These are phyloP conservation scores for Coreoperca whiteheadi DNA, from an alignment of 2,113 vertebrate species.

Conservation along the genomic window DNA sequence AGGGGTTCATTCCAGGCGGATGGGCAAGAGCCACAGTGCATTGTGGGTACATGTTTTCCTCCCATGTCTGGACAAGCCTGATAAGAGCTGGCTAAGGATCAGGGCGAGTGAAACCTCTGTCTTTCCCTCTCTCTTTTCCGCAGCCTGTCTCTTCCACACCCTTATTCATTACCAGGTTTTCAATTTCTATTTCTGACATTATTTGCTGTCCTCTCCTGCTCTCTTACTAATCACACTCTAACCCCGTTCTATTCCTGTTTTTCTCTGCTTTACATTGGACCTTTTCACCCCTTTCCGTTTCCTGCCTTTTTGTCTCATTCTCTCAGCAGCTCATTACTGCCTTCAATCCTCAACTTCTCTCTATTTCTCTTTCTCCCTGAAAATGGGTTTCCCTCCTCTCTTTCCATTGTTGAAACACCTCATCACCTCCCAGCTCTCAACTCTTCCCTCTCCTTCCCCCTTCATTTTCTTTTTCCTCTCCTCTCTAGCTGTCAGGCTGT, in stretches of 20 bases:
- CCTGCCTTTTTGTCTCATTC: slow-evolving; percentile 33
- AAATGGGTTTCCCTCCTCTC: slow-evolving; percentile 32
- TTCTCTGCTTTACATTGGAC: slow-evolving; percentile 25
- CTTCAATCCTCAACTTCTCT: slow-evolving; percentile 19
- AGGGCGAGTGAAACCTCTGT: slow-evolving; percentile 53
- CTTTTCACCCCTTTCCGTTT: slow-evolving; percentile 26
- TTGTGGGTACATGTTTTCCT: slow-evolving; percentile 59
- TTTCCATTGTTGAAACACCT: slow-evolving; percentile 46
- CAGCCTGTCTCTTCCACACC: slow-evolving; percentile 36
- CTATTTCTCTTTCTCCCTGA: slow-evolving; percentile 32
- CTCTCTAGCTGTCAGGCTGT: slow-evolving; percentile 50
- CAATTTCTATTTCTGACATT: slow-evolving; percentile 44
- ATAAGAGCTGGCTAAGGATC: slow-evolving; percentile 78
- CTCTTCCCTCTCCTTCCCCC: slow-evolving; percentile 19
- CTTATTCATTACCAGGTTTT: slow-evolving; percentile 54
- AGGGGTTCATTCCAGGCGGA: slow-evolving; percentile 59
- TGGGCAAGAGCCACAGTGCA: slow-evolving; percentile 61
- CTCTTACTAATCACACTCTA: slow-evolving; percentile 42
- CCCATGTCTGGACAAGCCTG: slow-evolving; percentile 71
- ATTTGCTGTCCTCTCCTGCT: slow-evolving; percentile 15
- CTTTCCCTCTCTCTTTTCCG: slow-evolving; percentile 17
- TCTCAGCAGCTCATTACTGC: slow-evolving; percentile 56
- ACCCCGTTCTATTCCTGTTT: slow-evolving; percentile 27
- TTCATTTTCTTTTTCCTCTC: slow-evolving; percentile 18
- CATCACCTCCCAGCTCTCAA: slow-evolving; percentile 25